phyloP scores from a whole-genome alignment of 2,113 vertebrate species.

The Aptenodytes forsteri region DNA sequence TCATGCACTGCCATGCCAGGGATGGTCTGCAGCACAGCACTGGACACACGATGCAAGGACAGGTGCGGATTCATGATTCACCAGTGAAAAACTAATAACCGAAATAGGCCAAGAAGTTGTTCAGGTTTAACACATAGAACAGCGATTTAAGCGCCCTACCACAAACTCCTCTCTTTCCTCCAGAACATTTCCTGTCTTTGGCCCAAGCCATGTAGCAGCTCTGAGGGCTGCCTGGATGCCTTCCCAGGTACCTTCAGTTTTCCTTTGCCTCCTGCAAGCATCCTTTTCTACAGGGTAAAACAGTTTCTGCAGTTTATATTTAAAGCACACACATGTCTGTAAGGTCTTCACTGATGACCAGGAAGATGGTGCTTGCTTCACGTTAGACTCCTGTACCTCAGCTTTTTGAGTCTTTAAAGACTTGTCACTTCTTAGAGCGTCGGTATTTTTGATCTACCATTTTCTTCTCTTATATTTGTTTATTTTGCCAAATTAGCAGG shows the following conservation, averaged over 20 bases:
- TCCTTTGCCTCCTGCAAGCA: neutral
- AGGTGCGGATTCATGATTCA: neutral
- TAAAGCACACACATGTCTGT: neutral
- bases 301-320: neutral
- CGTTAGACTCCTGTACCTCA: neutral
- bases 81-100: neutral
- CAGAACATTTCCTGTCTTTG: neutral
- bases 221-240: neutral
- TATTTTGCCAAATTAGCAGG: neutral
- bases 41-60: neutral
- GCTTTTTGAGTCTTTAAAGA: neutral
- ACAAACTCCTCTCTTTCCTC: neutral
- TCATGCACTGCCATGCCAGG: neutral
- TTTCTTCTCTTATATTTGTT: neutral
- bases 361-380: neutral
- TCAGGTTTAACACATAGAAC: neutral
- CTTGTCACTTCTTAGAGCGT: neutral
- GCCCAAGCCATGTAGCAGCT: rapidly evolving
- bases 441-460: neutral
- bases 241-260: neutral
- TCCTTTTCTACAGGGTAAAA: neutral
- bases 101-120: neutral
- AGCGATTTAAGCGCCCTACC: neutral
- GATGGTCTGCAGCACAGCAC: neutral
- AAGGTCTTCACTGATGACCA: neutral